phyloP scores from a whole-genome alignment of 2,113 vertebrate genomes.

The Antechinus flavipes region DNA sequence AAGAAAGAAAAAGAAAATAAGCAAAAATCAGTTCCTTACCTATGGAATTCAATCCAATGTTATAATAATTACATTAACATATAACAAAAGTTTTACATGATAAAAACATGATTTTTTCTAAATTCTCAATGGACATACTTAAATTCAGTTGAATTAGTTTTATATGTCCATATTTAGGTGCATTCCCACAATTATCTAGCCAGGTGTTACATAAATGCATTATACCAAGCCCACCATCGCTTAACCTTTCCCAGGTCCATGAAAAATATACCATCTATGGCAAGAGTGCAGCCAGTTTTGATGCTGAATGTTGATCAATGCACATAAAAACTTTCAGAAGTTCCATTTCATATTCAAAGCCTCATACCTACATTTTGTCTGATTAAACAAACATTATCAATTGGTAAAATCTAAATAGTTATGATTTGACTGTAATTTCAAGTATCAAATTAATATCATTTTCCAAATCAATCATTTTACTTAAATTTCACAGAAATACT shows the following conservation, averaged over 20 bases:
- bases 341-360: neutral
- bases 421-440: neutral
- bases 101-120: neutral
- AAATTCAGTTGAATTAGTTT: neutral
- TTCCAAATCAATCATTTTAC: neutral
- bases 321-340: neutral
- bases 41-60: neutral
- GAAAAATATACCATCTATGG: neutral
- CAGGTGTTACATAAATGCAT: neutral
- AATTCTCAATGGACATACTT: neutral
- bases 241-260: neutral
- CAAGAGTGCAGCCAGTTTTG: neutral
- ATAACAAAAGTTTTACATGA: neutral
- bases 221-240: neutral
- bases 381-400: neutral
- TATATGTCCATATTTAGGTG: neutral
- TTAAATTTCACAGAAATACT: rapidly evolving
- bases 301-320: neutral
- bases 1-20: too few relatives aligned
- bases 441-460: neutral
- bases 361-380: neutral
- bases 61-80: neutral
- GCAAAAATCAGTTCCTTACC: too few relatives aligned
- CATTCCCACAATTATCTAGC: neutral
- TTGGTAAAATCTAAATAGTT: neutral